These are phyloP conservation scores for Phylloscopus whistleri DNA, from an alignment of 2,113 vertebrate species.

Conservation along the genomic window DNA sequence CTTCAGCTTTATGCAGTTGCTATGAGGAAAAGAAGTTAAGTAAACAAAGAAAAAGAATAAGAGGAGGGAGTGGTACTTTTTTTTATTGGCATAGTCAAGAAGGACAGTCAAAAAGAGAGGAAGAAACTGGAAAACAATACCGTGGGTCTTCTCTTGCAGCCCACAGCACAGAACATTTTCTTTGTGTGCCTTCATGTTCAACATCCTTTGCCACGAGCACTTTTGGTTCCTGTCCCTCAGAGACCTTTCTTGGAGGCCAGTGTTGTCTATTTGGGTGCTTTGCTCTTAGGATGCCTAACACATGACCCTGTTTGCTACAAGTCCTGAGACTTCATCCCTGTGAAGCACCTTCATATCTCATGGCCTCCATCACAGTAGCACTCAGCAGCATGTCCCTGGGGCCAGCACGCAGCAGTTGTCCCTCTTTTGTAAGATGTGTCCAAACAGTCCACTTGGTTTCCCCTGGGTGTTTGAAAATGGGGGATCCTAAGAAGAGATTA, in stretches of 20 bases:
- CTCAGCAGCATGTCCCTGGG: neutral
- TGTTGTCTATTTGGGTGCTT: neutral
- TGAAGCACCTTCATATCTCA: neutral
- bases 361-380: neutral
- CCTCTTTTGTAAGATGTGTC: neutral
- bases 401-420: neutral
- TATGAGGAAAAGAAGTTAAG: conserved; percentile 58
- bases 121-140: conserved; percentile 31
- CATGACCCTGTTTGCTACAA: neutral
- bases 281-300: neutral
- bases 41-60: conserved; percentile 67
- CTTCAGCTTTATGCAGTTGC: conserved; percentile 57
- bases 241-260: neutral
- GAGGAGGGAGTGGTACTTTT: conserved; percentile 52
- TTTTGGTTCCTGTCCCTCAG: neutral
- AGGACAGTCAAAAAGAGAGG: conserved; percentile 20
- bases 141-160: neutral
- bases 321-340: neutral
- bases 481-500: neutral
- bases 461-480: neutral
- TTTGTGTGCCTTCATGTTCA: neutral
- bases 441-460: neutral
- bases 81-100: conserved; percentile 35
- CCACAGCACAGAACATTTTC: neutral
- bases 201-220: neutral